These are phyloP conservation scores for Thaumetopoea pityocampa DNA, from an alignment of 1,140 invertebrate genomes.

Conservation along the genomic window DNA sequence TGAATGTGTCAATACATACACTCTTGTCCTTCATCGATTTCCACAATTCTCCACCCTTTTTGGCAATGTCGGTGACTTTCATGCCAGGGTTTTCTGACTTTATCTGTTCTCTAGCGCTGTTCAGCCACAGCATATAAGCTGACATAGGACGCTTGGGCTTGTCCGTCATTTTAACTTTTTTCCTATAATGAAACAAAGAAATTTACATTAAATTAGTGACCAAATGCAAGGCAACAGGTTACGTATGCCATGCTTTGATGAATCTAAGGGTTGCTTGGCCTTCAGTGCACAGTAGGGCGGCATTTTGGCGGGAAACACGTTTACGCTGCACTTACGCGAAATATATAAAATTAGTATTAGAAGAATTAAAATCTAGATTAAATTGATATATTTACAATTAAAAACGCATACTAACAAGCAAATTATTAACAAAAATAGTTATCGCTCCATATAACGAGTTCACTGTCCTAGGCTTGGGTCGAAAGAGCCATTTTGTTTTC, in stretches of 20 bases:
- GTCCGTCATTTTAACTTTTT: conserved; percentile 84
- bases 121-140: conserved; percentile 93
- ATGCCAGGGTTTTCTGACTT: conserved; percentile 89
- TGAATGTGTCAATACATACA: conserved; percentile 72
- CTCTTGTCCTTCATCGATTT: conserved; percentile 87
- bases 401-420: conserved; percentile 17
- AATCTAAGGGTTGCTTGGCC: conserved; percentile 32
- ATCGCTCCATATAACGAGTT: conserved; percentile 71
- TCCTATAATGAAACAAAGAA: conserved; percentile 59
- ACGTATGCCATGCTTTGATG: conserved; percentile 31
- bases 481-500: conserved; percentile 75
- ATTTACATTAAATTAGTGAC: conserved; percentile 26
- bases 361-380: conserved; percentile 5
- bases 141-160: conserved; percentile 90
- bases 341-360: conserved; percentile 1
- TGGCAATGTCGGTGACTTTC: conserved; percentile 88
- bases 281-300: conserved; percentile 41
- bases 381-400: conserved; percentile 12
- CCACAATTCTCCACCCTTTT: conserved; percentile 93
- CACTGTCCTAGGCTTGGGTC: conserved; percentile 70
- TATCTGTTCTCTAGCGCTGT: conserved; percentile 86
- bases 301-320: conserved; percentile 72
- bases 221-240: conserved; percentile 43
- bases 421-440: conserved; percentile 56
- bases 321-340: conserved; percentile 18